Evolutionary conservation across 2,888 invertebrate species (phyloP), one percentile per base, ranked within the genome.

Genomic region (Tanaodytes sp.): DNA sequence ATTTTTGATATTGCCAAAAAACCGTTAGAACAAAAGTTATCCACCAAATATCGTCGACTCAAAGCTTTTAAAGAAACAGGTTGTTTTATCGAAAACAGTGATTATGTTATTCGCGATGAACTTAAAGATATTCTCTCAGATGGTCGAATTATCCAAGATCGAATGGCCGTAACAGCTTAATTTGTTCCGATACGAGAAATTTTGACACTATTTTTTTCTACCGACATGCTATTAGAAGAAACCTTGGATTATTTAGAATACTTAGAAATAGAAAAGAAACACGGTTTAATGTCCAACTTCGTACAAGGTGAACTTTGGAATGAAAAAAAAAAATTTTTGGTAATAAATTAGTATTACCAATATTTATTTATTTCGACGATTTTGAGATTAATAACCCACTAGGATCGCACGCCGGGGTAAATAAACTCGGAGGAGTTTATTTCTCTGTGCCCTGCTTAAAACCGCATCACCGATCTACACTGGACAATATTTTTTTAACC

Each of bases 371-470:
- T 19, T 51, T 42, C 11, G 61, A 51, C 27, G 65, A 37, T 40
- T 57, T 52, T 48, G 66, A 66, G 39, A 40, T 66, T 9, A 69
- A 72, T 61, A 72, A 72, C 43, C 54, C 65, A 0, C 45, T 65
- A 12, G 72, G 65, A 11, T 46, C 45, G 12, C 66, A 72, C 19
- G 45, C 55, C 11, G 57, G 57, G 8, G 43, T 66, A 11, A 14
- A 48, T 23, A 70, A 72, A 55, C 37, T 66, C 9, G 72, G 69
- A 42, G 59, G 27, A 11, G 48, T 69, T 19, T 66, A 72, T 52
- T 72, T 66, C 23, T 54, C 37, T 11, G 58, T 69, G 11, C 65
- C 54, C 1, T 45, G 52, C 37, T 43, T 72, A 27, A 65, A 62
- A n/a, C 58, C 57, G 12, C 43, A 68, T 18, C 65, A 31, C 36